Evolutionary conservation across 2,797 vertebrate species (phyloP).

Genomic region (Syncerus caffer): DNA sequence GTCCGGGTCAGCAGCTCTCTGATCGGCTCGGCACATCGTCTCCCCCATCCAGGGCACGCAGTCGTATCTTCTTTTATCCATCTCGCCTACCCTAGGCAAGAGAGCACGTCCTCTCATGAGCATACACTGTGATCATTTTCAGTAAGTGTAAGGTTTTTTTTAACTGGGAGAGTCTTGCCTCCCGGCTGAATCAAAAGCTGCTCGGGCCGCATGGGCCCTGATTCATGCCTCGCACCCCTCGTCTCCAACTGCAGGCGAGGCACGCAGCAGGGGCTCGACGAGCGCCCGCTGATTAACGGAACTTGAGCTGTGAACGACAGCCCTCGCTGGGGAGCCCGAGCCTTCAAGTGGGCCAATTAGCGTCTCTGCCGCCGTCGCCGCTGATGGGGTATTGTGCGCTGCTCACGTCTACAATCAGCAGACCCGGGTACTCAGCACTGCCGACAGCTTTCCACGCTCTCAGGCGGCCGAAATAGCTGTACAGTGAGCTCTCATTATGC

Average conservation of each 20-base stretch:
- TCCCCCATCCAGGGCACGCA: fast-evolving
- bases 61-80: fast-evolving
- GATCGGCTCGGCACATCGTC: fast-evolving
- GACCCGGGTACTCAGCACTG: slow-evolving; percentile 30
- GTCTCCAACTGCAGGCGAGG: neutral
- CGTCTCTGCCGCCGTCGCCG: slow-evolving; percentile 58
- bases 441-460: neutral
- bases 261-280: slow-evolving; percentile 60
- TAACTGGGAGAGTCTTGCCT: neutral
- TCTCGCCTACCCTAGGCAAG: neutral
- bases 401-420: slow-evolving; percentile 62
- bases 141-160: fast-evolving
- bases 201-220: neutral
- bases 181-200: neutral
- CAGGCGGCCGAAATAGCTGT: slow-evolving; percentile 43
- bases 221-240: neutral
- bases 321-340: slow-evolving; percentile 52
- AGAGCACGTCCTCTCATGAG: fast-evolving
- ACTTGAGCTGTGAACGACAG: slow-evolving; percentile 57
- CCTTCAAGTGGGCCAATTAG: slow-evolving; percentile 75
- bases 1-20: fast-evolving
- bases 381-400: slow-evolving; percentile 73
- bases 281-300: slow-evolving; percentile 68
- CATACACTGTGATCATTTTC: neutral
- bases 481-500: slow-evolving; percentile 39